phyloP scores from a whole-genome alignment of 2,113 vertebrate species.

The Anolis carolinensis region DNA sequence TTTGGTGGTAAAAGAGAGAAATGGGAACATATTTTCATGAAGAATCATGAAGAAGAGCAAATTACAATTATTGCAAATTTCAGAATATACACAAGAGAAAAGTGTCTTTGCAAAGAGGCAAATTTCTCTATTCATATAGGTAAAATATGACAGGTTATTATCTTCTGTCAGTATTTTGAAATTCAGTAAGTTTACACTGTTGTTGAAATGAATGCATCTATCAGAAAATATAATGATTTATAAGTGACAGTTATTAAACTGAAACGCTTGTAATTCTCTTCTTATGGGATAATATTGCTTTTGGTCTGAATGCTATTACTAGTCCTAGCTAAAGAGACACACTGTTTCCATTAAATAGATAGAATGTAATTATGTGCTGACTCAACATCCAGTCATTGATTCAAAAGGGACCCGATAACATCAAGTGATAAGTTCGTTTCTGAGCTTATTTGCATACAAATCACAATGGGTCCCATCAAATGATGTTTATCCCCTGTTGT shows the following conservation, averaged over 20 bases:
- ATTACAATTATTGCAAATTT: not conserved
- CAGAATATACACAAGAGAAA: not conserved
- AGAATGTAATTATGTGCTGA: too few species aligned
- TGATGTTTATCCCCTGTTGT: too few species aligned
- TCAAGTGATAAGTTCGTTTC: too few species aligned
- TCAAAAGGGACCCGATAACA: too few species aligned
- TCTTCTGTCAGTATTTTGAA: not conserved
- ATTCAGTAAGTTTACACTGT: too few species aligned
- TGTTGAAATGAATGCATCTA: not conserved
- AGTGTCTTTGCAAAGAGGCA: not conserved
- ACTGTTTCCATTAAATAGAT: too few species aligned
- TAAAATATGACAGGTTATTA: not conserved
- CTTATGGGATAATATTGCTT: not conserved
- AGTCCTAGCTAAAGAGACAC: too few species aligned
- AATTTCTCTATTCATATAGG: not conserved
- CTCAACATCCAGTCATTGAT: too few species aligned
- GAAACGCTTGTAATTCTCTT: not conserved
- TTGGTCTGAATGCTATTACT: not conserved
- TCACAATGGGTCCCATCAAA: too few species aligned
- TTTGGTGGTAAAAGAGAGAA: not conserved
- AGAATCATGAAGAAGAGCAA: not conserved
- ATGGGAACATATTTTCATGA: not conserved
- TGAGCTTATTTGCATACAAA: too few species aligned
- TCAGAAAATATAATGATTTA: not conserved
- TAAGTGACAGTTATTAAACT: not conserved